Percentiles rank a stretch among this genome's conserved stretches.
Conservation (phyloP, 2,797 vertebrate genomes). For the Gephyroberyx darwinii region DNA sequence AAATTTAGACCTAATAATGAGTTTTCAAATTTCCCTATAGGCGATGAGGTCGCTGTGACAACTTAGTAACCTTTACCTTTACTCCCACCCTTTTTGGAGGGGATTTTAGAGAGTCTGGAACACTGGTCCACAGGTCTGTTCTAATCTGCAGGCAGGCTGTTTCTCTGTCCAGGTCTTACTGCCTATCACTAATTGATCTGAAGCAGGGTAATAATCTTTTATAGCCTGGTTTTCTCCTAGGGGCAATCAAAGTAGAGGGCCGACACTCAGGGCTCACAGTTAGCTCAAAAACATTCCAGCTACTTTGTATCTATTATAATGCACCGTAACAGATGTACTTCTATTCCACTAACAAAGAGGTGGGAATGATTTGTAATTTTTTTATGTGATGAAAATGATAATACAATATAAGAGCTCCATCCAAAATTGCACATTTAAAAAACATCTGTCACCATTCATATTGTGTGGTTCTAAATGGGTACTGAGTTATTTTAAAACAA, state of each 20-base stretch:
- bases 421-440: slow-evolving; percentile 1
- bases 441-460: neutral
- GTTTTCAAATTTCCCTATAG: neutral
- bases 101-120: slow-evolving; percentile 21
- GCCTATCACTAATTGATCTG: slow-evolving; percentile 58
- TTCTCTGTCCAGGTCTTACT: slow-evolving; percentile 9
- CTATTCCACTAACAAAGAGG: slow-evolving; percentile 31
- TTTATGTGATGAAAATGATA: slow-evolving; percentile 18
- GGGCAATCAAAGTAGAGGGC: slow-evolving; percentile 34
- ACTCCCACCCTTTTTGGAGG: neutral
- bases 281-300: slow-evolving; percentile 31
- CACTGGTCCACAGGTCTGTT: slow-evolving; percentile 46
- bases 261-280: slow-evolving; percentile 43
- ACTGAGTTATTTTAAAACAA: neutral
- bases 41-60: slow-evolving; percentile 1
- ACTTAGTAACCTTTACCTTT: slow-evolving; percentile 33
- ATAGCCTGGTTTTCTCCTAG: slow-evolving; percentile 44
- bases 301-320: slow-evolving; percentile 48
- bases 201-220: slow-evolving; percentile 65
- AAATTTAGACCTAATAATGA: neutral
- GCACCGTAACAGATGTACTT: slow-evolving; percentile 35
- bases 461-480: slow-evolving; percentile 9
- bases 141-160: slow-evolving; percentile 43
- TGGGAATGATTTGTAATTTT: slow-evolving; percentile 7
- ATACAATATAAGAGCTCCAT: slow-evolving; percentile 17